Base-by-base conservation (phyloP, 2,797 vertebrate species). In the Nannoperca australis region DNA sequence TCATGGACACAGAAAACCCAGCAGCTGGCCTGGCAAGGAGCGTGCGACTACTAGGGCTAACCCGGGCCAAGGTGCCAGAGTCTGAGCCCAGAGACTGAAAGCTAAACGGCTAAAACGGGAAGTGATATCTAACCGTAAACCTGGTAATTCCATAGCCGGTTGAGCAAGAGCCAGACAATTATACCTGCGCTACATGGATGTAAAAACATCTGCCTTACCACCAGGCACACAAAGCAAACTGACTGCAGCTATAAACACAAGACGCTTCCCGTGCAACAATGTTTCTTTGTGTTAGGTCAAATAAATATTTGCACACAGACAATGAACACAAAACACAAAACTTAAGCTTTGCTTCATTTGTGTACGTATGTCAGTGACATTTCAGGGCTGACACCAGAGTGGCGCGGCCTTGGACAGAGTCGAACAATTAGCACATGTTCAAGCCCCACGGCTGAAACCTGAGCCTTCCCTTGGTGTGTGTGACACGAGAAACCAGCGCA, bases 1-100 rank as follows among this genome's bases (percentile, higher is more conserved):
- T 92, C 84, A 88, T 82, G 82, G 90, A 90, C 87, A 91, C 83
- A 87, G 88, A 89, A 90, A 85, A 87, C 85, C 85, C 80, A 79
- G 90, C 91, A 92, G 94, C 91, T 93, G 91, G 82, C 78, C 84
- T 91, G 88, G 86, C 79, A 77, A 24, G 61, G 45, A 78, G 79
- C 18, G 24, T 59, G 73, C 30, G 3, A 73, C 87, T 60, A 83
- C 73, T 55, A 64, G 71, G 73, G 76, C 54, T 60, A 77, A 82
- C 61, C 69, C 73, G 11, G 72, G 73, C 79, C 81, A 49, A 42
- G 59, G 77, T 62, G 76, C 74, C 58, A 78, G 67, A 85, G 74
- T 64, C 68, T 53, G 76, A 78, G 79, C 79, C 78, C 74, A 20
- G 36, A 83, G 76, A 68, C 75, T 45, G 76, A 54, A 78, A 77